Evolutionary conservation across 2,797 vertebrate species (phyloP).

Genomic region (Coendou prehensilis): DNA sequence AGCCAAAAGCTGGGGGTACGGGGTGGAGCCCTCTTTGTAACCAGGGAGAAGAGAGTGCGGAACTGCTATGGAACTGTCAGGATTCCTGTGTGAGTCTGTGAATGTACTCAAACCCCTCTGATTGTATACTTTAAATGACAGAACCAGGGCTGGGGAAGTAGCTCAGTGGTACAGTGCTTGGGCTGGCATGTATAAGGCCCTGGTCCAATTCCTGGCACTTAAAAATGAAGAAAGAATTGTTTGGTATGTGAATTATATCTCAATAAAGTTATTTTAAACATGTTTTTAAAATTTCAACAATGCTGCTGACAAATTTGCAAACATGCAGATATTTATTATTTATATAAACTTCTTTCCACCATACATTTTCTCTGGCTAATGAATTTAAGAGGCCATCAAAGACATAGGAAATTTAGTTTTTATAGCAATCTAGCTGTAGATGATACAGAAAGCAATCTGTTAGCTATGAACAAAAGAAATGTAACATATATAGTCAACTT

Average conservation of each 20-base stretch:
- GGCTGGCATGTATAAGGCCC: neutral
- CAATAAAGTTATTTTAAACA: neutral
- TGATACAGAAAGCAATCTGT: conserved; percentile 26
- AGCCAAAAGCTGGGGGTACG: neutral
- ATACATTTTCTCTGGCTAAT: neutral
- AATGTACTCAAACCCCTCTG: conserved; percentile 27
- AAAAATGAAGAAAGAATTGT: neutral
- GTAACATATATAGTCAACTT: neutral
- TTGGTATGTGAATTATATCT: neutral
- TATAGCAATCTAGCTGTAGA: conserved; percentile 10
- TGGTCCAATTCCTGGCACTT: neutral
- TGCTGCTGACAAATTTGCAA: neutral
- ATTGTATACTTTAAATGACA: neutral
- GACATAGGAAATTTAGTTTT: conserved; percentile 40
- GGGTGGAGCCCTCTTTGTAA: neutral
- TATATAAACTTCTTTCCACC: conserved; percentile 28
- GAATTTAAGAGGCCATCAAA: conserved; percentile 39
- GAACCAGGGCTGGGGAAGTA: neutral
- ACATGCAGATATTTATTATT: neutral
- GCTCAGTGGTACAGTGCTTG: neutral
- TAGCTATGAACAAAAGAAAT: conserved; percentile 44
- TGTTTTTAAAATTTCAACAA: neutral
- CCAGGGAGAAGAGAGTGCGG: neutral
- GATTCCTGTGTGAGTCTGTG: neutral
- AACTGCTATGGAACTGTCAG: conserved; percentile 32